Base-by-base conservation (phyloP, 2,888 invertebrate species). In the Vesta saturnalis region DNA sequence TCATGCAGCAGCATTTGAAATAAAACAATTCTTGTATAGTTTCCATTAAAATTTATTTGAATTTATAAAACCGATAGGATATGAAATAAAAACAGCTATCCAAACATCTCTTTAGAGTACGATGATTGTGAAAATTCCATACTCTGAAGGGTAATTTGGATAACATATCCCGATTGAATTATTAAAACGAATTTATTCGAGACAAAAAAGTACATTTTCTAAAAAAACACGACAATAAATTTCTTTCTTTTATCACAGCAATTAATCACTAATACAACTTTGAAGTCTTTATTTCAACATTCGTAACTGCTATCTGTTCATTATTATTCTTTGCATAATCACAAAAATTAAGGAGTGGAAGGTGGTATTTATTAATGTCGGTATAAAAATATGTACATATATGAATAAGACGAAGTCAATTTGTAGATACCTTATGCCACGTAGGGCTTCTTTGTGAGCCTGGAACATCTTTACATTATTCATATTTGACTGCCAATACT, bases 401-500 rank as follows among this genome's bases (percentile, higher is more conserved):
- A 76, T 72, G 75, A 81, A 77, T 77, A 81, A 78, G 78, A 80
- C 82, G 81, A 71, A 83, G 81, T 81, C 79, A 82, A 83, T 81
- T 81, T 83, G 84, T 83, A 83, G 84, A 88, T 92, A 96, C 95
- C 95, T 95, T 89, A 99, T 94, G 87, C 98, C 98, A 85, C 99
- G 91, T 78, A 99, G 94, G 75, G 99, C 96, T 89, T 99, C 99
- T 90, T 99, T 99, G 86, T 99, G 99, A 65, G 99, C 99, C 87
- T 99, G 99, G 88, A 97, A 99, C 97, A 99, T 99, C 90, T 99
- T 99, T 67, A 99, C 99, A 87, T 99, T 99, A 88, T 99, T 99
- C 99, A 99, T 99, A 86, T 99, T 99, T 78, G 97, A 96, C 88
- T 99, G 99, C 99, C 99, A 99, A 87, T 99, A 99, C 83, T 99